Evolutionary conservation across 2,797 vertebrate species (phyloP), one percentile per base, ranked within the genome.

Genomic region (Channallabes apus): DNA sequence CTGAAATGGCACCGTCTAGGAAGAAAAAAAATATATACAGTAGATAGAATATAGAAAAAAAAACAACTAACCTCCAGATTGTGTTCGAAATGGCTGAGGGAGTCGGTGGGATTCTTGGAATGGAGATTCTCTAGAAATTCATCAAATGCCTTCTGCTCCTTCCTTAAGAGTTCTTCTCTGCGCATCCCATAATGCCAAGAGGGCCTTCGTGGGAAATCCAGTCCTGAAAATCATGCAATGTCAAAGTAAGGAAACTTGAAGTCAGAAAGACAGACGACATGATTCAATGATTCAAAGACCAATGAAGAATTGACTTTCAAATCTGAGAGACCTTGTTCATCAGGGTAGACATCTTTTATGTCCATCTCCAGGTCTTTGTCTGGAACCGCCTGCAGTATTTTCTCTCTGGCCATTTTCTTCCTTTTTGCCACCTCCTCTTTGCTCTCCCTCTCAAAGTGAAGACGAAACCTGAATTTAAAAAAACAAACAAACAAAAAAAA

Each of bases 61-160:
- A 56, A 11, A 27, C n/a, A n/a, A 6, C 88, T 92, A 76, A 97
- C 98, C 96, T 98, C 98, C 65, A 98, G 91, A 90, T 98, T 99
- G 93, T 98, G 97, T 84, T 98, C 98, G 85, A 98, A 98, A 92
- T 98, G 97, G 87, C 97, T 98, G 71, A 98, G 95, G 29, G 95
- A 92, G 22, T 93, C 94, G 0, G 93, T 93, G 15, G 94, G 91
- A 88, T 97, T 97, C 79, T 94, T 94, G 84, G 95, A 95, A 81
- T 96, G 94, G 84, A 98, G 94, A 87, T 94, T 94, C 64, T 96
- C 95, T 61, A 98, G 91, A 88, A 97, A 97, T 4, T 96, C 94
- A 87, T 93, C 89, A 87, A 96, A 99, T 0, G 96, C 95, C 85
- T 94, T 96, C 86, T 98, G 97, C 90, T 99, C 98, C 90, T 95